Evolutionary conservation across 2,113 vertebrate species (phyloP), one percentile per base, ranked within the genome.

Genomic region (Semicossyphus pulcher): DNA sequence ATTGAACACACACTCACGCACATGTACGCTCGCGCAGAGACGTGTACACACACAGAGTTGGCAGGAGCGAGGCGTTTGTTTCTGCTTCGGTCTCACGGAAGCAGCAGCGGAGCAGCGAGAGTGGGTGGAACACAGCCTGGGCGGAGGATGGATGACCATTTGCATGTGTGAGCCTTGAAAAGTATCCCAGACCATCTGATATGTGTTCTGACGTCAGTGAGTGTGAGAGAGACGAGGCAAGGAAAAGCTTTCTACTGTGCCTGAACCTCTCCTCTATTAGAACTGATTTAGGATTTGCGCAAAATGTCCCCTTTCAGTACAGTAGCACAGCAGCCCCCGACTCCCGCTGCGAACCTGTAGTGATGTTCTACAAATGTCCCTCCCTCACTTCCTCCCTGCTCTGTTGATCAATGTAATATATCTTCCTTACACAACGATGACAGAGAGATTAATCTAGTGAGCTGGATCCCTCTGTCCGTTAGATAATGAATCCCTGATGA

Each of bases 401-500:
- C 59, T 79, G 71, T 36, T 81, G 81, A 89, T 84, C 88, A 89
- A 89, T 80, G 84, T 84, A 79, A 91, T 93, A 88, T 36, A 89
- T 93, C 90, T 91, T 92, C 87, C 75, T 84, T 83, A 91, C 86
- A 75, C 64, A 86, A 85, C 51, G 48, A 69, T 90, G 91, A 93
- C 89, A 90, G 88, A 86, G 83, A 89, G 89, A 93, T 93, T 91
- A 89, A 92, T 93, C 85, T 84, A 83, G 77, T 89, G 82, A 86
- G 85, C 79, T 82, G 57, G 84, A 90, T 87, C 83, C 80, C 84
- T 74, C 70, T 80, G 89, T 86, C 86, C 64, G 71, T 72, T 65
- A 86, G 90, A 91, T 93, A 92, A 93, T 91, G 85, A 91, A 88
- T 92, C 81, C 84, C 84, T 85, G 88, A 92, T 87, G 75, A 86